phyloP scores from a whole-genome alignment of 1,140 invertebrate genomes.

The Drosophila saltans region DNA sequence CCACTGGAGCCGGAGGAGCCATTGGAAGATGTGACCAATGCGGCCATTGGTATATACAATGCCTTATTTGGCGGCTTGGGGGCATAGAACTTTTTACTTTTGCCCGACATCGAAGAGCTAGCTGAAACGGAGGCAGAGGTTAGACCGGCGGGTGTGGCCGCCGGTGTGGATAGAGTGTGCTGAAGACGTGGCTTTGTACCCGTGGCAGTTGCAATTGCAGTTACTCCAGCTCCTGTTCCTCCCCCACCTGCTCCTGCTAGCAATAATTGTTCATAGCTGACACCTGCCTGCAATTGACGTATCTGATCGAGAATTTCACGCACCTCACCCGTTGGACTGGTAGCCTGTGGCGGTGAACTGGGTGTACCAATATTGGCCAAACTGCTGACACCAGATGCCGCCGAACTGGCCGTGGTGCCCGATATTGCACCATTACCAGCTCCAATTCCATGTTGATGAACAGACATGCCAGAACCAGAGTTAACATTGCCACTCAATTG shows the following conservation, averaged over 20 bases:
- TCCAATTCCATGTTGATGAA: neutral
- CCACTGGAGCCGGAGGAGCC: slow-evolving; percentile 30
- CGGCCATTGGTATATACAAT: slow-evolving; percentile 76
- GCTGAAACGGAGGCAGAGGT: slow-evolving; percentile 32
- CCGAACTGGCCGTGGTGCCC: slow-evolving; percentile 84
- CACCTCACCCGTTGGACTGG: slow-evolving; percentile 89
- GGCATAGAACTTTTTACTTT: slow-evolving; percentile 70
- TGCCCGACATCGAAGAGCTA: slow-evolving; percentile 21
- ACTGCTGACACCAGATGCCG: slow-evolving; percentile 87
- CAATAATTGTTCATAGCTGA: slow-evolving; percentile 70
- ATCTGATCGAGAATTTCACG: slow-evolving; percentile 88
- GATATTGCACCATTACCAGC: slow-evolving; percentile 5
- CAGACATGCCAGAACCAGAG: too few species aligned
- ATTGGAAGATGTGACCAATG: slow-evolving; percentile 33
- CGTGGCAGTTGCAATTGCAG: neutral
- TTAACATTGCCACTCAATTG: slow-evolving; percentile 26
- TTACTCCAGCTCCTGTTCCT: neutral
- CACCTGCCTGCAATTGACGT: slow-evolving; percentile 85
- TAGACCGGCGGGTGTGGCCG: slow-evolving; percentile 35
- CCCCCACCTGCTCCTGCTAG: slow-evolving; percentile 14
- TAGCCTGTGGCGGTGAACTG: slow-evolving; percentile 90
- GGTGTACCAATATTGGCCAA: slow-evolving; percentile 86
- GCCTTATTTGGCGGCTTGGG: slow-evolving; percentile 73
- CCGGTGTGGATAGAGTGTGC: slow-evolving; percentile 67
- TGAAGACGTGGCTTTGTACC: slow-evolving; percentile 57